Evolutionary conservation across 2,888 invertebrate genomes (phyloP).

Genomic region (Lasiommata megera): DNA sequence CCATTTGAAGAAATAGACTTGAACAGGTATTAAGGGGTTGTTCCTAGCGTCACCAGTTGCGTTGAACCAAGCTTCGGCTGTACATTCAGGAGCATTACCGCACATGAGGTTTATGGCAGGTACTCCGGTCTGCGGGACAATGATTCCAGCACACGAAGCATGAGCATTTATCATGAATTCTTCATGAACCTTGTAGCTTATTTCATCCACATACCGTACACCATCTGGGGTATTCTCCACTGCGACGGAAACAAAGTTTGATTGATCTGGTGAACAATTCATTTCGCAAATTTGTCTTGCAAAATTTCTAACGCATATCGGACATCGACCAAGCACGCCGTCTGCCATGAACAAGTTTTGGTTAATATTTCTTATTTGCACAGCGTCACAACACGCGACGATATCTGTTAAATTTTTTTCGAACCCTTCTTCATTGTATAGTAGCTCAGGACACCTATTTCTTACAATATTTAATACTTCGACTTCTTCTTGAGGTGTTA

Average conservation of each 20-base stretch:
- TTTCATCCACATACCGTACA: slow-evolving; percentile 62
- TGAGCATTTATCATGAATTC: slow-evolving; percentile 84
- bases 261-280: slow-evolving; percentile 89
- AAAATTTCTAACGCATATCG: slow-evolving; percentile 90
- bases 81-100: slow-evolving; percentile 85
- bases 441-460: slow-evolving; percentile 83
- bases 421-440: slow-evolving; percentile 60
- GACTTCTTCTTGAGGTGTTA: slow-evolving; percentile 50
- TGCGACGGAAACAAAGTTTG: slow-evolving; percentile 56
- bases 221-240: slow-evolving; percentile 38
- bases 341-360: slow-evolving; percentile 82
- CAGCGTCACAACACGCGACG: slow-evolving; percentile 82
- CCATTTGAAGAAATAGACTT: slow-evolving; percentile 80
- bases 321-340: slow-evolving; percentile 88
- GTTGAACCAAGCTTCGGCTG: slow-evolving; percentile 82
- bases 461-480: slow-evolving; percentile 60
- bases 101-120: slow-evolving; percentile 91
- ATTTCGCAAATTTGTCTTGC: slow-evolving; percentile 88
- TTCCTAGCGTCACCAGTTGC: slow-evolving; percentile 80
- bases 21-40: slow-evolving; percentile 83
- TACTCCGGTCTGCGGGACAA: slow-evolving; percentile 87
- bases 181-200: slow-evolving; percentile 78
- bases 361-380: slow-evolving; percentile 78
- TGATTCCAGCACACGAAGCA: slow-evolving; percentile 89
- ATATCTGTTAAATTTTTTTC: slow-evolving; percentile 56